Evolutionary conservation across 2,797 vertebrate species (phyloP).

Genomic region (Coendou prehensilis): DNA sequence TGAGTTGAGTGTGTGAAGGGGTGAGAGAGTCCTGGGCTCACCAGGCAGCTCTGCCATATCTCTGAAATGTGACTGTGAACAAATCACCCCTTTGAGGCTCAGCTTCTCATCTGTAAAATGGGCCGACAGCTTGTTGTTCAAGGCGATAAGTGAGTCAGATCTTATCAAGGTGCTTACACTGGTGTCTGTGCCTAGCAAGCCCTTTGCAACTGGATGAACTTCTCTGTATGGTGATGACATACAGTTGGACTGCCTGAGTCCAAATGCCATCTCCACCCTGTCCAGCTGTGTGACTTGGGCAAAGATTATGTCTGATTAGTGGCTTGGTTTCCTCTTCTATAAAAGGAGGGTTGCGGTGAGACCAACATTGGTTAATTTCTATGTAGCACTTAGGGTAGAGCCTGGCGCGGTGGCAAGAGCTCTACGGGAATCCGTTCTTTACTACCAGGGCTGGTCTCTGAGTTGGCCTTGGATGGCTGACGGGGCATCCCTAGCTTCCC

Average conservation of each 20-base stretch:
- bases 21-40: not conserved
- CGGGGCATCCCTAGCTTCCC: not conserved
- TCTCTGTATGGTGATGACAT: not conserved
- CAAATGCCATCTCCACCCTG: not conserved
- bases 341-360: not conserved
- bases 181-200: no score
- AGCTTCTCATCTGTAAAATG: not conserved
- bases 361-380: not conserved
- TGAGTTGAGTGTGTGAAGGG: not conserved
- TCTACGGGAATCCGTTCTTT: not conserved
- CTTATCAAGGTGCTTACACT: no score
- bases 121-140: not conserved
- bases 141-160: no score
- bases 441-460: not conserved
- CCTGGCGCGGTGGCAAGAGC: not conserved
- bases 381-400: not conserved
- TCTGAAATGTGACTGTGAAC: not conserved
- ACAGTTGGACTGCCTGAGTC: no score
- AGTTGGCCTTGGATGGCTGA: not conserved
- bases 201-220: not conserved
- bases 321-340: not conserved
- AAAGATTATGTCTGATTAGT: not conserved
- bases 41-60: not conserved
- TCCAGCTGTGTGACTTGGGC: not conserved
- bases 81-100: not conserved